Conservation (phyloP, 1,140 invertebrate genomes). For the Camponotus floridanus region DNA sequence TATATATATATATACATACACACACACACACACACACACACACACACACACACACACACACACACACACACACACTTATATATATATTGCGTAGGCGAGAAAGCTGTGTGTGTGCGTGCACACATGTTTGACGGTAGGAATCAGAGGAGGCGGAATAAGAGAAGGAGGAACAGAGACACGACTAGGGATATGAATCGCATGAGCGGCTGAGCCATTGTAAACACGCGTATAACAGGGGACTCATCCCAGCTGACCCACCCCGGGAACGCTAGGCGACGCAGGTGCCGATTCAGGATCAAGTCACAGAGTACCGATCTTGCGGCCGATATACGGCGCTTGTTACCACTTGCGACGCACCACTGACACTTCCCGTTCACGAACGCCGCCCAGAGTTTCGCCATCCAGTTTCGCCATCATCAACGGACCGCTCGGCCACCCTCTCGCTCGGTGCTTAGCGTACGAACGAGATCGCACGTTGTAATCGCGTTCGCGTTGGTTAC, state of each 20-base stretch:
- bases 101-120: neutral
- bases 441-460: conserved; percentile 31
- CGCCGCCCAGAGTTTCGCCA: conserved; percentile 16
- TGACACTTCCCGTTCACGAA: conserved; percentile 50
- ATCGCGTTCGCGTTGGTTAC: conserved; percentile 80
- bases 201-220: conserved; percentile 84
- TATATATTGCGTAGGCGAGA: conserved; percentile 33
- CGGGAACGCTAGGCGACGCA: conserved; percentile 4
- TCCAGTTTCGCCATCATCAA: conserved; percentile 4
- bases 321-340: conserved; percentile 45
- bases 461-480: conserved; percentile 78
- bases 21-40: no score
- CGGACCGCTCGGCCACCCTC: neutral
- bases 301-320: conserved; percentile 37
- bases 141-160: neutral
- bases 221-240: conserved; percentile 83
- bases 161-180: conserved; percentile 74
- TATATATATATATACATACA: no score
- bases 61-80: no score
- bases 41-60: no score
- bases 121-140: neutral
- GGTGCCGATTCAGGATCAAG: conserved; percentile 41
- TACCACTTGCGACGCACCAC: conserved; percentile 35
- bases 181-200: conserved; percentile 80
- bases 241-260: conserved; percentile 77